A percentile compares a stretch with the other conserved stretches of the same genome.
Conservation (phyloP, 2,797 vertebrate species). For the Thaleichthys pacificus region DNA sequence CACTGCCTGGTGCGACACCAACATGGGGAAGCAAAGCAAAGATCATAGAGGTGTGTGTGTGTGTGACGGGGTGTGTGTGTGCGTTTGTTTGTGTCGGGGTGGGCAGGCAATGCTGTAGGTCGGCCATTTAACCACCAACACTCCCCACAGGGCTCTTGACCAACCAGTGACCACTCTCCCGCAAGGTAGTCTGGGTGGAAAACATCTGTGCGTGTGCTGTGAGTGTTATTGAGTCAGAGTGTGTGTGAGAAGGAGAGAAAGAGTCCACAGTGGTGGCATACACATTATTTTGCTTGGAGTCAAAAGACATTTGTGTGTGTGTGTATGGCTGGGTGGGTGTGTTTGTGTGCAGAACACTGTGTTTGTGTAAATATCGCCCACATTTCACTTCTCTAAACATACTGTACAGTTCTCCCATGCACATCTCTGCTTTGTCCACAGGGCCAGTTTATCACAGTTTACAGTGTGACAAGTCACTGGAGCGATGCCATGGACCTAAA, state of each 20-base stretch:
- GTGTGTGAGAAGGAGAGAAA: conserved; percentile 6
- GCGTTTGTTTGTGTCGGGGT: conserved; percentile 4
- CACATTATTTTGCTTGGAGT: conserved; percentile 14
- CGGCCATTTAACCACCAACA: conserved; percentile 22
- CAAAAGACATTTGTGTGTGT: conserved; percentile 18
- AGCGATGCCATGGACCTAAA: neutral
- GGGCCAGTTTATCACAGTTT: conserved; percentile 10
- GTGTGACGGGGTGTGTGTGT: conserved; percentile 6
- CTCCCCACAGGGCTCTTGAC: conserved; percentile 16
- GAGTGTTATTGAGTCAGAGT: neutral
- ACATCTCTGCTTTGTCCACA: neutral
- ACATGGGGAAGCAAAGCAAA: conserved; percentile 21
- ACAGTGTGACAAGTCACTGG: neutral
- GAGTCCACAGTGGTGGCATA: conserved; percentile 7
- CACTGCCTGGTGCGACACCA: conserved; percentile 26
- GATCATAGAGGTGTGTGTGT: conserved; percentile 22
- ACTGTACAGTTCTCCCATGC: neutral
- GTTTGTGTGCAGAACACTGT: neutral
- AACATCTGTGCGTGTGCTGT: neutral
- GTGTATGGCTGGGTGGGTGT: conserved; percentile 6
- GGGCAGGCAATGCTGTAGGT: conserved; percentile 11
- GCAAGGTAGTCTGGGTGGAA: conserved; percentile 4
- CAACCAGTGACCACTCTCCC: conserved; percentile 14
- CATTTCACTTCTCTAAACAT: neutral
- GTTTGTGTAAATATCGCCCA: conserved; percentile 4